A percentile compares a stretch with the other conserved stretches of the same genome.
These are phyloP conservation scores for Dicentrarchus labrax DNA, from an alignment of 2,113 vertebrate species.

Conservation along the genomic window DNA sequence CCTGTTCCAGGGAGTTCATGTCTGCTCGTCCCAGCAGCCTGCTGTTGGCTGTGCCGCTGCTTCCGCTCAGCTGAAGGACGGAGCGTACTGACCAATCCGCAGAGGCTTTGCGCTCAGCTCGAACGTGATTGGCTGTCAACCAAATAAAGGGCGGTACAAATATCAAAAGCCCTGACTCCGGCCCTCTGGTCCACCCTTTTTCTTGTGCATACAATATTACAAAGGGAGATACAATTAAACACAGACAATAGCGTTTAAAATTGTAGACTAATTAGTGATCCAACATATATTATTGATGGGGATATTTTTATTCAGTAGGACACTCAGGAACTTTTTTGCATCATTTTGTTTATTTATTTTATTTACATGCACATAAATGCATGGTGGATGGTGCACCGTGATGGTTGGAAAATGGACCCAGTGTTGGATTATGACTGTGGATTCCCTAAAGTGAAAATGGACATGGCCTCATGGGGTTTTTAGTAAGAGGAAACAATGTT, in stretches of 20 bases:
- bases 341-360: too few species aligned
- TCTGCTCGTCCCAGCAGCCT: constrained; percentile 55
- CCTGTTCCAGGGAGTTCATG: constrained; percentile 96
- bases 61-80: constrained; percentile 49
- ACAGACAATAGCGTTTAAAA: background rate
- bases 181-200: background rate
- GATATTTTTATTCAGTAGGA: too few species aligned
- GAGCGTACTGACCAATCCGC: constrained; percentile 44
- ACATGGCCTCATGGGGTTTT: too few species aligned
- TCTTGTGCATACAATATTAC: background rate
- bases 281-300: too few species aligned
- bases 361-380: too few species aligned
- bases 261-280: too few species aligned
- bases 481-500: too few species aligned
- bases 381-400: too few species aligned
- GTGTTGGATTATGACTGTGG: too few species aligned
- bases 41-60: constrained; percentile 1
- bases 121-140: constrained; percentile 30
- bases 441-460: too few species aligned
- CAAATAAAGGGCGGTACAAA: background rate
- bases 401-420: too few species aligned
- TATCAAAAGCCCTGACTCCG: background rate
- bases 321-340: too few species aligned
- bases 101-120: background rate
- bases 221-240: background rate